Base-by-base conservation (phyloP, 2,888 invertebrate genomes). In the Eristalis arbustorum region DNA sequence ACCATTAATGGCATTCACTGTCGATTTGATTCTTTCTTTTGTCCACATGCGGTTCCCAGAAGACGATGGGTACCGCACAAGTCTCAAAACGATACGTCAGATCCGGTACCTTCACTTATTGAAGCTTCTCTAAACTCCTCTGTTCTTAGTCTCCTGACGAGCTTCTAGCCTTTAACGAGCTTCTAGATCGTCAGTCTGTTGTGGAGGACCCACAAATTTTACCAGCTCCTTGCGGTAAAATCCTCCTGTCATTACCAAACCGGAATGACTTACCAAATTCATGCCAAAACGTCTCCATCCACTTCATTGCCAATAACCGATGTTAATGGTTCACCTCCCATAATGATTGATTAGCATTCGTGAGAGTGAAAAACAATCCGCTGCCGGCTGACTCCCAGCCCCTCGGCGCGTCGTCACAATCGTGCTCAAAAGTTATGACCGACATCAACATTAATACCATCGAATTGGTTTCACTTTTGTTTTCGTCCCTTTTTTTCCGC, bases 351-450 rank as follows among this genome's bases (percentile, higher is more conserved):
- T 79, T 73, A 37, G 49, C 25, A 61, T 40, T 73, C 28, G 42
- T 61, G 59, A 73, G 72, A 73, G 49, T 62, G 66, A 67, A 49
- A 49, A 31, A 31, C 25, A 25, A 18, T 49, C 49, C 37, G 18
- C 49, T 49, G 8, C 49, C 18, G 18, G 2, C 13, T 10, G 37
- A 3, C 18, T 49, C 18, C 56, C 57, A 64, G 67, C 42, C 66
- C 67, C 18, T 2, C n/a, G n/a, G n/a, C 66, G 61, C 31, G 31
- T 28, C 40, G 40, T 31, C 18, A 42, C 66, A 18, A 14, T 57
- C 79, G 67, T 68, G 79, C 62, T 80, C 6, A 57, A 37, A 69
- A 68, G 68, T 68, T 80, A 80, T 73, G 67, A 74, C 73, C 80
- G 74, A 80, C 57, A 63, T 73, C 25, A 71, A 59, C 40, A 64